Conservation (phyloP, 2,797 vertebrate species). For the Sebastiscus tertius region DNA sequence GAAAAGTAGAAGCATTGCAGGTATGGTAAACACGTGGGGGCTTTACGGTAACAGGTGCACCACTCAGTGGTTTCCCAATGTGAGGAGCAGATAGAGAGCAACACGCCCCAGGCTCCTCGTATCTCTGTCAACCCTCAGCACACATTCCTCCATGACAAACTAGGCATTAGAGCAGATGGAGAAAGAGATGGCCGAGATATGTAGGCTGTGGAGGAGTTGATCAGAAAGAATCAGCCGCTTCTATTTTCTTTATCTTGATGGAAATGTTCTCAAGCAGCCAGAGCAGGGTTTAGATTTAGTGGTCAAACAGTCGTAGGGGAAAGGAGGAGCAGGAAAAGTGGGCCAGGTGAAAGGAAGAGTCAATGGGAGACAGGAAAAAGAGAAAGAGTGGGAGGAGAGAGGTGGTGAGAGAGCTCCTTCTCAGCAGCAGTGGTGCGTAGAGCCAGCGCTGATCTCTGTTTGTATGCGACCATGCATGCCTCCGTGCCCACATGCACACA, state of each 20-base stretch:
- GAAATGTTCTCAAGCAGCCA: not conserved
- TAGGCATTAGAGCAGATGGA: slow-evolving; percentile 28
- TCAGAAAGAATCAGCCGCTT: not conserved
- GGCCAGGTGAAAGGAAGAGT: slow-evolving; percentile 57
- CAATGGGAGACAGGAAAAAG: slow-evolving; percentile 22
- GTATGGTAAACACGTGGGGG: not conserved
- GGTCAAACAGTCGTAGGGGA: not conserved
- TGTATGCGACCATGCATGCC: slow-evolving; percentile 52
- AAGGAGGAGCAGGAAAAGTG: slow-evolving; percentile 25
- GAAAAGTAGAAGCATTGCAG: not conserved
- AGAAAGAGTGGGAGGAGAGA: slow-evolving; percentile 50
- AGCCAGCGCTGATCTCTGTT: slow-evolving; percentile 58
- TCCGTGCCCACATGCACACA: slow-evolving; percentile 26
- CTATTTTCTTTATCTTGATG: not conserved
- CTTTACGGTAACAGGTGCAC: slow-evolving; percentile 55
- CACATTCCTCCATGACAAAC: slow-evolving; percentile 68
- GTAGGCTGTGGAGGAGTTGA: not conserved
- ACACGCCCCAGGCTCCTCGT: slow-evolving; percentile 39
- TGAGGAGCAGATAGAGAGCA: slow-evolving; percentile 7
- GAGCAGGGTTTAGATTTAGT: not conserved
- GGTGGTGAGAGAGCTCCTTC: slow-evolving; percentile 60
- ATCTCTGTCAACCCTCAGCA: slow-evolving; percentile 49
- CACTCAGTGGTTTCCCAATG: slow-evolving; percentile 1
- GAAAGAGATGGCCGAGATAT: slow-evolving; percentile 53
- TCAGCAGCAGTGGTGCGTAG: slow-evolving; percentile 63